Conservation (phyloP, 2,113 vertebrate species). For the Leptobrachium ailaonicum region DNA sequence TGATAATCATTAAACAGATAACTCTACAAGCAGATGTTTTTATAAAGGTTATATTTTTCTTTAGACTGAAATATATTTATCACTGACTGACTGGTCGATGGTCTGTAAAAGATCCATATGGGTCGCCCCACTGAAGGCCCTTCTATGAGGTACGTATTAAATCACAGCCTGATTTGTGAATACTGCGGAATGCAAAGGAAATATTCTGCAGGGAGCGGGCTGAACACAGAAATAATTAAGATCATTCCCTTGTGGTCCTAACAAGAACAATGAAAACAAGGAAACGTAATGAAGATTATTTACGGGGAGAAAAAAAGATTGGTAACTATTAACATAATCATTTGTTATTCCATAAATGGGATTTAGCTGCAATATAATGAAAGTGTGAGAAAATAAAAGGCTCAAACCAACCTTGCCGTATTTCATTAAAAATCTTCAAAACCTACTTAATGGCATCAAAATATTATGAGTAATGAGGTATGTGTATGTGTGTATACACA, state of each 20-base stretch:
- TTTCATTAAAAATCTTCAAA: not conserved
- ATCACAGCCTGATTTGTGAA: conserved; percentile 10
- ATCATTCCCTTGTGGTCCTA: not conserved
- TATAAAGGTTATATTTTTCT: too few relatives aligned
- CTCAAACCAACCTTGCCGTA: not conserved
- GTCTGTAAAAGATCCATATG: conserved; percentile 14
- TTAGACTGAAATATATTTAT: not conserved
- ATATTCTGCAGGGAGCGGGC: conserved; percentile 12
- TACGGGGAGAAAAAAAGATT: not conserved
- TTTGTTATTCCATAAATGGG: not conserved
- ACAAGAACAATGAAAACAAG: conserved; percentile 11
- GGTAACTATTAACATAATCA: not conserved
- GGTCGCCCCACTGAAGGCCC: conserved; percentile 32
- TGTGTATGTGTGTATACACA: too few relatives aligned
- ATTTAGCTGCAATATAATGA: not conserved
- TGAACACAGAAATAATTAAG: conserved; percentile 9
- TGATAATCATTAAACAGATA: too few relatives aligned
- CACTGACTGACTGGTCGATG: not conserved
- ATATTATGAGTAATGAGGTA: too few relatives aligned
- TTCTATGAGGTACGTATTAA: conserved; percentile 26
- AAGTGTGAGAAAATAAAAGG: not conserved
- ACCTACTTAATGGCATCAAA: too few relatives aligned
- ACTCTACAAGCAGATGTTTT: not conserved
- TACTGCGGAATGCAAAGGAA: conserved; percentile 25
- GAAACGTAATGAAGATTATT: not conserved